Conservation (phyloP, 1,140 invertebrate species). For the Thaumatotibia leucotreta region DNA sequence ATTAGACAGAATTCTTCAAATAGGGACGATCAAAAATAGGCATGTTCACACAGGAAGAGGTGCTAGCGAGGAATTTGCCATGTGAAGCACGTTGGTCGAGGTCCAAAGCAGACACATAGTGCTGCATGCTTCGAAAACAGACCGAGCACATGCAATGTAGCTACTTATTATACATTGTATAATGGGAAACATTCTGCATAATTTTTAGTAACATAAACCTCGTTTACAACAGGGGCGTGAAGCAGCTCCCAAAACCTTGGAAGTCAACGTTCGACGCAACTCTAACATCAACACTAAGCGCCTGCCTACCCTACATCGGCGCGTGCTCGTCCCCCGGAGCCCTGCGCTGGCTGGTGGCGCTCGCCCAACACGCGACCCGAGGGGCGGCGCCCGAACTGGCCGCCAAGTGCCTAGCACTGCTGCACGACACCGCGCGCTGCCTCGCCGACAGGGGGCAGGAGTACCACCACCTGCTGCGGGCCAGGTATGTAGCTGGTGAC, state of each 20-base stretch:
- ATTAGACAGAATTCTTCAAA: no score
- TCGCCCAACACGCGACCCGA: constrained; percentile 82
- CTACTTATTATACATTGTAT: no score
- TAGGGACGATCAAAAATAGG: no score
- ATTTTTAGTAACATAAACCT: neutral
- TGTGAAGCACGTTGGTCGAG: no score
- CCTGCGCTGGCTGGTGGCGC: constrained; percentile 89
- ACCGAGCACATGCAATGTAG: no score
- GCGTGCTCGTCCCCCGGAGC: constrained; percentile 87
- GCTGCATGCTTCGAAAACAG: no score
- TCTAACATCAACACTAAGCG: constrained; percentile 81
- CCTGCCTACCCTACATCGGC: constrained; percentile 83
- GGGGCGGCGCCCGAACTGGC: constrained; percentile 78
- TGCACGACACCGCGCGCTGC: constrained; percentile 83
- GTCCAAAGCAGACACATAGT: no score
- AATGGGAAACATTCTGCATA: constrained; percentile 10
- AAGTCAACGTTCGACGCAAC: constrained; percentile 80
- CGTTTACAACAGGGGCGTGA: constrained; percentile 77
- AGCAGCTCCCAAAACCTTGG: constrained; percentile 77
- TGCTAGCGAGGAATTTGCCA: no score
- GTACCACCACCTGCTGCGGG: constrained; percentile 87
- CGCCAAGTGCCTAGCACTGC: constrained; percentile 78
- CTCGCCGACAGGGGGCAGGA: constrained; percentile 85
- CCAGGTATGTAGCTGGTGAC: constrained; percentile 80
- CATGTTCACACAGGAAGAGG: no score